phyloP scores from a whole-genome alignment of 2,113 vertebrate species.

The Phaethornis superciliosus region DNA sequence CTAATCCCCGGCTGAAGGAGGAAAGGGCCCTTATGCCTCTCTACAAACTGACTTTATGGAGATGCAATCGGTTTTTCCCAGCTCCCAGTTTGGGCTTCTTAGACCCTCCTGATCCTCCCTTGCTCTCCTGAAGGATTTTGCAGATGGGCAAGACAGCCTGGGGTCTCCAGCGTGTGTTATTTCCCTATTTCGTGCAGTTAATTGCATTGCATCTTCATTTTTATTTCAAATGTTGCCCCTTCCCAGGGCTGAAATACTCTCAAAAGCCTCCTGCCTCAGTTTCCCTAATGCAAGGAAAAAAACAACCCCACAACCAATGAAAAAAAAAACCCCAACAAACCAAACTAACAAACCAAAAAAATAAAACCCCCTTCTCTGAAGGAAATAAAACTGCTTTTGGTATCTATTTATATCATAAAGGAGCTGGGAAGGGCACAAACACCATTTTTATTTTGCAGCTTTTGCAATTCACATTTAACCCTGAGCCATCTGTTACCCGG shows the following conservation, averaged over 20 bases:
- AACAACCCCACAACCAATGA: neutral
- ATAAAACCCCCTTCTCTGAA: neutral
- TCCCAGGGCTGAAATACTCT: neutral
- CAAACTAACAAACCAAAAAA: neutral
- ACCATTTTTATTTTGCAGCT: constrained; percentile 45
- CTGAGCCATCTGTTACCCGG: constrained; percentile 69
- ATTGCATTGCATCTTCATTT: neutral
- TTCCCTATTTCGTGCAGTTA: neutral
- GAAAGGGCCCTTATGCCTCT: neutral
- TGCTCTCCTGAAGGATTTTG: neutral
- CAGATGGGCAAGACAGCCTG: rapidly evolving
- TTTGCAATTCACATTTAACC: constrained; percentile 66
- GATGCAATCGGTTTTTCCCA: neutral
- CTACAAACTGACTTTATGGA: constrained; percentile 17
- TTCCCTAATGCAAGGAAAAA: neutral
- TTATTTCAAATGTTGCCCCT: neutral
- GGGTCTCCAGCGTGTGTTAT: neutral
- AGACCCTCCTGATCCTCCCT: neutral
- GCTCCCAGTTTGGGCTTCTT: neutral
- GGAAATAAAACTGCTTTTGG: constrained; percentile 15
- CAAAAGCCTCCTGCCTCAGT: neutral
- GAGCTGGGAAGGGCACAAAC: constrained; percentile 31
- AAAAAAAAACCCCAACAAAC: neutral
- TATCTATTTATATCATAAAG: constrained; percentile 52
- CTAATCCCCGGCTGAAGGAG: neutral